Base-by-base conservation (phyloP, 2,797 vertebrate species). In the Sarcophilus harrisii region DNA sequence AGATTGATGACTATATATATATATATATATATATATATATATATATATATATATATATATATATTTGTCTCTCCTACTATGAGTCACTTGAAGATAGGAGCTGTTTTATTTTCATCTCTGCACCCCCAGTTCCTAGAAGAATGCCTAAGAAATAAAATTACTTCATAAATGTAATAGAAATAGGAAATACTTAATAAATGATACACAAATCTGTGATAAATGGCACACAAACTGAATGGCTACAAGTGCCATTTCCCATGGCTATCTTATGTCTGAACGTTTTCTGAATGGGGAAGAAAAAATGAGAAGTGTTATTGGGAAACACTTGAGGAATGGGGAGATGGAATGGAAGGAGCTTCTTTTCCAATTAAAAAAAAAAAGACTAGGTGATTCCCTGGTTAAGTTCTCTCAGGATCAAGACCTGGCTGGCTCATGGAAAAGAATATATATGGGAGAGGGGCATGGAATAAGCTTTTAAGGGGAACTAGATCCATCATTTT, bases 271-370 rank as follows among this genome's bases (percentile, higher is more conserved):
- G 62, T 73, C 32, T 73, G 62, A 73, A 73, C 0, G 32, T n/a
- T 73, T 60, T n/a, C 32, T 21, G 62, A n/a, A 38, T 73, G 62
- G 16, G 30, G 32, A 38, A 73, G 32, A n/a, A 73, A 73, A 73
- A 73, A n/a, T 73, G 62, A 32, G 14, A 14, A 18, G 32, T 18
- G 32, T 16, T 66, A 66, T n/a, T 3, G 14, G 57, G 59, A 89
- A 73, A 93, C 90, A 96, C 95, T 90, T 95, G 95, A 91, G 93
- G 97, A 97, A 73, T 96, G 66, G 92, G 28, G 38, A 96, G 97
- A 98, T 96, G 90, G 97, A 97, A 97, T 90, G 91, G 91, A 96
- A 97, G 93, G 94, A 94, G 97, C 96, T 98, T 98, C 95, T 98
- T 98, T 98, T 98, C 96, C 94, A 96, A 95, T 97, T 92, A 87